phyloP scores from a whole-genome alignment of 2,113 vertebrate genomes.

The Trogon surrucura region DNA sequence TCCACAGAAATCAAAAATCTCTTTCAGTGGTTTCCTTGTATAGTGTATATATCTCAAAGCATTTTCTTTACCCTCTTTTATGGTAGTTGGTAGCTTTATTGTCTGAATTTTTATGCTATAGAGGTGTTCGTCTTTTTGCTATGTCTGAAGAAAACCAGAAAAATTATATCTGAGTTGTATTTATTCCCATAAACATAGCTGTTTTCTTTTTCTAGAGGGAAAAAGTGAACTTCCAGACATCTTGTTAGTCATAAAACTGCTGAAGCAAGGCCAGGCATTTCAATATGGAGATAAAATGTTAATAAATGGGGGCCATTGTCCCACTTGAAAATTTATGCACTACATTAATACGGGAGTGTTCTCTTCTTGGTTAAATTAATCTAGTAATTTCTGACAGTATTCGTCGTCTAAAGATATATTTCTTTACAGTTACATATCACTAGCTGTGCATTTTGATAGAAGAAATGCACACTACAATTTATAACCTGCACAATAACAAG shows the following conservation, averaged over 20 bases:
- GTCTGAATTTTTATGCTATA: not conserved
- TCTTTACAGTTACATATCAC: constrained; percentile 66
- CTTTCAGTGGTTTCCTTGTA: not conserved
- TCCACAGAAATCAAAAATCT: not conserved
- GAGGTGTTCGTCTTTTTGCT: not conserved
- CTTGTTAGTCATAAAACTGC: constrained; percentile 62
- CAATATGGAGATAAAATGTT: constrained; percentile 58
- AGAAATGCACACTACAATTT: constrained; percentile 55
- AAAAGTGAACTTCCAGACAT: constrained; percentile 26
- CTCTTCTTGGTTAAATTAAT: constrained; percentile 50
- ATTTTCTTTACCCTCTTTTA: not conserved
- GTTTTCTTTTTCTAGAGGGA: constrained; percentile 6
- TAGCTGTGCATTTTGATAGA: constrained; percentile 66
- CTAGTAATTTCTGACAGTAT: constrained; percentile 65
- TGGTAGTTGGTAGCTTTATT: not conserved
- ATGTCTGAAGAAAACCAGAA: not conserved
- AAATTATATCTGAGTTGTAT: not conserved
- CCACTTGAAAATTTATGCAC: constrained; percentile 50
- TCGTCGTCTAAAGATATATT: constrained; percentile 62
- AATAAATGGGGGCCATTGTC: constrained; percentile 48
- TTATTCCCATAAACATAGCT: not conserved
- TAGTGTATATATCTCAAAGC: not conserved
- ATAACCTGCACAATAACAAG: constrained; percentile 15
- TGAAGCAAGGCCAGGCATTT: constrained; percentile 68
- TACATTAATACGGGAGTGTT: not conserved